Base-by-base conservation (phyloP, 2,888 invertebrate species). In the Rotaria macrura region DNA sequence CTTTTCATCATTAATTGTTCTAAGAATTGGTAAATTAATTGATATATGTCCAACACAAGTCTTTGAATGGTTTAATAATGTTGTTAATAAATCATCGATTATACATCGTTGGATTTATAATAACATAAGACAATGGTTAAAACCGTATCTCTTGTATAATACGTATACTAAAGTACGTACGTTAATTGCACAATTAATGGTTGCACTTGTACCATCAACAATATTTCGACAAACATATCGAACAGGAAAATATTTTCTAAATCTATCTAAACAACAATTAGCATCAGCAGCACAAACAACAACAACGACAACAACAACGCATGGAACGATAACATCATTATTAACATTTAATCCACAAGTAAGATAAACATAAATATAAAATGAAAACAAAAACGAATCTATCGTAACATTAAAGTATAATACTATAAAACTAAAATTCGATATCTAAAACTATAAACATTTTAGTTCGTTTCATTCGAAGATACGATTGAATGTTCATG, bases 181-280 rank as follows among this genome's bases (percentile, higher is more conserved):
- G 43, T 43, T 79, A n/a, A 79, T 79, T 3, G 79, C 79, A 43
- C 79, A 79, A 43, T 79, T 79, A 79, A 12, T 79, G 10, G 79
- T 79, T 40, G 43, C 79, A 43, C 79, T 79, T 43, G 79, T 79
- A n/a, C 79, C 79, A 25, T 79, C 79, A 43, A 3, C 20, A 7
- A 79, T 43, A 79, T 79, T 79, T 79, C 79, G 79, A 14, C 79
- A 79, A 79, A 79, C 79, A 25, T 79, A 79, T 79, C 43, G 79
- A 12, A 25, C 79, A 3, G 43, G 43, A 43, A 79, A 79, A 79
- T 79, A 79, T 43, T 79, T 43, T 79, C 12, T 43, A 43, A 79
- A 40, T 79, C 20, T 79, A 79, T 79, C 79, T 10, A 40, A 43
- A 43, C 79, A 79, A 79, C 79, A 40, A 79, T 43, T 79, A 79